phyloP scores from a whole-genome alignment of 2,113 vertebrate genomes.

The Notiomystis cincta region DNA sequence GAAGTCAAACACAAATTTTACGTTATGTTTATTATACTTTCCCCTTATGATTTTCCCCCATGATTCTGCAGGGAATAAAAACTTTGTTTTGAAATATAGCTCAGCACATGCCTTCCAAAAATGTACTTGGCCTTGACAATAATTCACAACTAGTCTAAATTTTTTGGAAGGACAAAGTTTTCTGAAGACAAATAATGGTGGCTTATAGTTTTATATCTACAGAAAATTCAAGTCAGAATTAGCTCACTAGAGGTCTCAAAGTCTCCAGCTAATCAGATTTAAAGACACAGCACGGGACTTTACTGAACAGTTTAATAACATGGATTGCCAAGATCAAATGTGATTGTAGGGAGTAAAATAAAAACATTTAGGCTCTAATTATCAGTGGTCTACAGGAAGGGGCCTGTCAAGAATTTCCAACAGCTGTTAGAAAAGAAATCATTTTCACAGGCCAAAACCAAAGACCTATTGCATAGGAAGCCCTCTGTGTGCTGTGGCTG shows the following conservation, averaged over 20 bases:
- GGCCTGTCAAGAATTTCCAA: not conserved
- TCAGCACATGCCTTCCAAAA: not conserved
- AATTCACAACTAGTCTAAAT: not conserved
- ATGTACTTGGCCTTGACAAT: accelerated
- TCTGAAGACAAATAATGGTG: not conserved
- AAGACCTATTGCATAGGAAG: not conserved
- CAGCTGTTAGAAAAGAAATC: not conserved
- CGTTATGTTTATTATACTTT: not conserved
- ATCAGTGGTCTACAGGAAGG: not conserved
- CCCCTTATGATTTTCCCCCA: not conserved
- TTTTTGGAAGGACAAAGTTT: not conserved
- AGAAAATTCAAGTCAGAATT: not conserved
- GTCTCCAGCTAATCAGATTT: not conserved
- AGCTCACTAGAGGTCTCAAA: not conserved
- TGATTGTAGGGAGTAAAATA: not conserved
- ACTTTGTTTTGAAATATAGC: not conserved
- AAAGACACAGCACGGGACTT: not conserved
- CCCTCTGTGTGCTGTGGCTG: not conserved
- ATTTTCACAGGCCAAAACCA: not conserved
- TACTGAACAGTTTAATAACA: not conserved
- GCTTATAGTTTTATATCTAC: not conserved
- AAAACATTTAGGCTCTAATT: not conserved
- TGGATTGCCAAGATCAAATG: not conserved
- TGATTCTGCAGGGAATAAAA: not conserved
- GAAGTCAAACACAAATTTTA: not conserved